These are phyloP conservation scores for Orbicella faveolata DNA, from an alignment of 64 coral and sea anemone genomes.

Conservation along the genomic window DNA sequence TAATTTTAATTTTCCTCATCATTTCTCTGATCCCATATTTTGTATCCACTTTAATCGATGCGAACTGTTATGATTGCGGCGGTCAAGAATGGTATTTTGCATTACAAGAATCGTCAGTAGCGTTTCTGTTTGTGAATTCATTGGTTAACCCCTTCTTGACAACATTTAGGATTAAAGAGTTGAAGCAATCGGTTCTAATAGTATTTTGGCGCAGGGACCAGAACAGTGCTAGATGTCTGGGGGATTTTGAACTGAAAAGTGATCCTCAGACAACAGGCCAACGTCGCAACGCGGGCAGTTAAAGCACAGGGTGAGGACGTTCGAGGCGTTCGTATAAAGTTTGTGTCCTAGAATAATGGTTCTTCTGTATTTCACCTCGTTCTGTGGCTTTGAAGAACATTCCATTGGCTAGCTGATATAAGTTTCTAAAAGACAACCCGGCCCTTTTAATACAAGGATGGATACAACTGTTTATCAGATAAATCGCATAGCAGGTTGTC, in stretches of 20 bases:
- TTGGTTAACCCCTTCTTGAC: not conserved
- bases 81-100: not conserved
- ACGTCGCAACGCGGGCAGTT: too few species aligned
- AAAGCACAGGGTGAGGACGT: too few species aligned
- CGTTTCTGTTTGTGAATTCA: constrained; percentile 8
- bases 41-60: not conserved
- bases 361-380: too few species aligned
- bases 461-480: too few species aligned
- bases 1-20: constrained; percentile 8
- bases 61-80: not conserved
- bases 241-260: not conserved
- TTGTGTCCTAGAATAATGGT: too few species aligned
- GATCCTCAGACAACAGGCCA: too few species aligned
- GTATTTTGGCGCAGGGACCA: not conserved
- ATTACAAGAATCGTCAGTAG: not conserved
- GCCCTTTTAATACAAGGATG: too few species aligned
- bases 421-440: too few species aligned
- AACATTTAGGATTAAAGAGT: not conserved
- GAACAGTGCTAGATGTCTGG: not conserved
- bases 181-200: not conserved
- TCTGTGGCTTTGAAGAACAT: too few species aligned
- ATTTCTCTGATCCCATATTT: constrained; percentile 11
- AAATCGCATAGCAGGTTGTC: too few species aligned
- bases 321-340: too few species aligned
- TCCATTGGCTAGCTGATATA: too few species aligned